Evolutionary conservation across 2,797 vertebrate genomes (phyloP), one percentile per base, ranked within the genome.

Genomic region (Pseudomugil tenellus): DNA sequence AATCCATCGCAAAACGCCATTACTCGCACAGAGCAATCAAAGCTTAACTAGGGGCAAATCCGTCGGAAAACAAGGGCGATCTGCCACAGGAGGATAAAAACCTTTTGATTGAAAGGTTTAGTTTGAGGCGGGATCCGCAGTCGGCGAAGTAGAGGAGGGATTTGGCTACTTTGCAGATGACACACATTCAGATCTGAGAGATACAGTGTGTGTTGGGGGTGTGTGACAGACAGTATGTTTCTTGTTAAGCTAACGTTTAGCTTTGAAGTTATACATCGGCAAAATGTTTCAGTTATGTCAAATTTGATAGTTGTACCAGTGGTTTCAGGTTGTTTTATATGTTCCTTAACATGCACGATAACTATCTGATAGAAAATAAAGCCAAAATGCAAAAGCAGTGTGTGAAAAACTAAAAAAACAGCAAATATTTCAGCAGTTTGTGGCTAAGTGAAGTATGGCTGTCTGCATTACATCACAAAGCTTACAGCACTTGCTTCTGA

Each of bases 101-200:
- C 53, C 75, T 62, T 90, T 80, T 87, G 83, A 91, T 81, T 86
- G 89, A 88, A 84, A 85, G 81, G 74, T 90, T 90, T 87, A 79
- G 84, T 90, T 84, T 14, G 81, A 89, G 87, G 83, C 78, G 23
- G 68, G 65, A 81, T 66, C 58, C 1, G 34, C 58, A n/a, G 69
- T 70, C 68, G n/a, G 83, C 63, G 2, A 68, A 70, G 69, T 60
- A 52, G 72, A 32, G 57, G 1, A 26, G 63, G 75, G 77, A 76
- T 72, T 67, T n/a, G 74, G 76, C 74, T 74, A 75, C 70, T 76
- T 34, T 75, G 64, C 77, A 79, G 79, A 65, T 55, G 54, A 52
- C 2, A 59, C 25, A 13, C 28, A 62, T 67, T 56, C 37, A 23
- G 63, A 58, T 63, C 55, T 1, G 59, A 59, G 67, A 46, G 43